Base-by-base conservation (phyloP, 2,888 invertebrate genomes). In the Trichopoda pennipes region DNA sequence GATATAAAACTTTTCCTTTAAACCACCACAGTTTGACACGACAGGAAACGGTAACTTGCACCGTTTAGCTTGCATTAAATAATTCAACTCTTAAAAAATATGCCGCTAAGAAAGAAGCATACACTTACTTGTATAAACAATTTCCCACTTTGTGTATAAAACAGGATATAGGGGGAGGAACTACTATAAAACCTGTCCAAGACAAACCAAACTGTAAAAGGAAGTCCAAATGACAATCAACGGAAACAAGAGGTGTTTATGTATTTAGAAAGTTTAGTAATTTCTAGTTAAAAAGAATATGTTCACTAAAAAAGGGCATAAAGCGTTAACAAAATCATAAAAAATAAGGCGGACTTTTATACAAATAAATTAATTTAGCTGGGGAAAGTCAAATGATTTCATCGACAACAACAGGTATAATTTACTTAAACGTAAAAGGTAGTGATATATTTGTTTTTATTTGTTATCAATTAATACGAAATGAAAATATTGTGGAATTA, bases 171-270 rank as follows among this genome's bases (percentile, higher is more conserved):
- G 60, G 64, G 51, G 64, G 69, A 63, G 73, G 73, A 77, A 78
- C 55, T 77, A 58, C 16, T 12, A 32, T n/a, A n/a, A n/a, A 64
- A 38, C 21, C 14, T 42, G 32, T 35, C 3, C 28, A 2, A 49
- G 32, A 44, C 28, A 28, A 28, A 28, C 1, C 1, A 28, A 21
- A 32, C 44, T n/a, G 47, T n/a, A 32, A 73, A 49, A 63, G 70
- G 63, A 77, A 70, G 56, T 72, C 19, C 21, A 38, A 82, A 75
- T 82, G 79, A 79, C 72, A 82, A 72, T 79, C 51, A 82, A 72
- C 82, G 82, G 82, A 82, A 68, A 61, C 32, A 61, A 76, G 75
- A 72, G 82, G 82, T 76, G 82, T 75, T 79, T 70, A 64, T 35
- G 70, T 74, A 61, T 75, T 79, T 70, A 64, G 44, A 60, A 70